Base-by-base conservation (phyloP, 2,888 invertebrate genomes). In the Hirtodrosophila alboralis region DNA sequence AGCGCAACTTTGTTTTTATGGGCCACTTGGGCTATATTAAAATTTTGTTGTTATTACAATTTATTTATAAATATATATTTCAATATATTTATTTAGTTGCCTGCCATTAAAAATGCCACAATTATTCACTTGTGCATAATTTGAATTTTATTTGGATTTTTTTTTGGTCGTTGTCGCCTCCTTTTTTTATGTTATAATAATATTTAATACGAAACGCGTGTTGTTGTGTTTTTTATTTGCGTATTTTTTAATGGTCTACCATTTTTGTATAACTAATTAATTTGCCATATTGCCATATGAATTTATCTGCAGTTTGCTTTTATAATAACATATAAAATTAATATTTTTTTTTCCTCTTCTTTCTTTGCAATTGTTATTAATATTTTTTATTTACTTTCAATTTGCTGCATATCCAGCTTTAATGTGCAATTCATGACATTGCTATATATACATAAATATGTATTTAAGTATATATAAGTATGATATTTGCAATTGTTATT, bases 71-170 rank as follows among this genome's bases (percentile, higher is more conserved):
- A n/a, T 30, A 4, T 45, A 28, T 40, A 28, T 59, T n/a, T 33
- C 41, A 28, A 40, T 44, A 28, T 47, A 60, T 64, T 76, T 63
- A 64, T 57, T 64, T 64, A 61, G 59, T 47, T 52, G 40, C 54
- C 63, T 68, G 68, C 60, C 67, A 77, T 76, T 76, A 68, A 69
- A 47, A 61, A 69, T 48, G 56, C 83, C 84, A 68, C 79, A 83
- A 83, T 80, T 80, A 80, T 80, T 80, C 79, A 80, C 79, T 80
- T 76, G 79, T 76, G 84, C 71, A 79, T 80, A 79, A 80, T 83
- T 83, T 79, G 76, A 64, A 76, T 78, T 79, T 81, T 63, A 75
- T 81, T 78, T 63, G 74, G 58, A 45, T 38, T 13, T 28, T 31
- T 21, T 38, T 47, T 51, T 40, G 26, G 41, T 28, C 34, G 13